Evolutionary conservation across 2,113 vertebrate genomes (phyloP).

Genomic region (Nansenia antarctica): DNA sequence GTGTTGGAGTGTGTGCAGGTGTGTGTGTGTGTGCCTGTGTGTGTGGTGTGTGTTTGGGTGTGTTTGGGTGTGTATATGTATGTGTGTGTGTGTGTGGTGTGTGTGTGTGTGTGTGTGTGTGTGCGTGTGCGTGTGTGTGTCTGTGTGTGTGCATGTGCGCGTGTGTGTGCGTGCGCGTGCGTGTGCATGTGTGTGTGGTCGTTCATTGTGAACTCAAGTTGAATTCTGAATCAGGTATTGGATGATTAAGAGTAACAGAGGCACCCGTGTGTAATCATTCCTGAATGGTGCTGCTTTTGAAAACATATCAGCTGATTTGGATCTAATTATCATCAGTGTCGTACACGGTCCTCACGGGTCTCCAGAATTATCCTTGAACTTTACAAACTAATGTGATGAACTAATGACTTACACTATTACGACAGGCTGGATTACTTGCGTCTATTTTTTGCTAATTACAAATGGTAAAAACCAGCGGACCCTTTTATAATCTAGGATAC

Average conservation of each 20-base stretch:
- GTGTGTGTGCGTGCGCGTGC: not conserved
- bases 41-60: not conserved
- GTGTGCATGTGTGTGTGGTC: not conserved
- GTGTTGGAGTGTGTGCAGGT: constrained; percentile 5
- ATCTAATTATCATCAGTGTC: constrained; percentile 44
- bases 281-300: not conserved
- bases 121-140: not conserved
- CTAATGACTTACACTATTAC: constrained; percentile 69
- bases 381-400: constrained; percentile 67
- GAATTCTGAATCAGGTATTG: not conserved
- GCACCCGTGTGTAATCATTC: not conserved
- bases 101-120: not conserved
- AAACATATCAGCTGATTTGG: too few relatives aligned
- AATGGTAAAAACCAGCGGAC: constrained; percentile 72
- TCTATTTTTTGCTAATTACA: constrained; percentile 77
- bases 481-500: constrained; percentile 70
- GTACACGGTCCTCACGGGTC: constrained; percentile 24
- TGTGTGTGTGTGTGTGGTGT: not conserved
- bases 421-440: constrained; percentile 63
- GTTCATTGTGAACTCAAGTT: not conserved
- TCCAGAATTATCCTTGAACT: constrained; percentile 68
- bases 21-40: constrained; percentile 22
- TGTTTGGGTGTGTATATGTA: not conserved
- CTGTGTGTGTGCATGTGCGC: not conserved
- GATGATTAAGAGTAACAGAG: not conserved